phyloP scores from a whole-genome alignment of 2,113 vertebrate species.

The Spilogale gracilis region DNA sequence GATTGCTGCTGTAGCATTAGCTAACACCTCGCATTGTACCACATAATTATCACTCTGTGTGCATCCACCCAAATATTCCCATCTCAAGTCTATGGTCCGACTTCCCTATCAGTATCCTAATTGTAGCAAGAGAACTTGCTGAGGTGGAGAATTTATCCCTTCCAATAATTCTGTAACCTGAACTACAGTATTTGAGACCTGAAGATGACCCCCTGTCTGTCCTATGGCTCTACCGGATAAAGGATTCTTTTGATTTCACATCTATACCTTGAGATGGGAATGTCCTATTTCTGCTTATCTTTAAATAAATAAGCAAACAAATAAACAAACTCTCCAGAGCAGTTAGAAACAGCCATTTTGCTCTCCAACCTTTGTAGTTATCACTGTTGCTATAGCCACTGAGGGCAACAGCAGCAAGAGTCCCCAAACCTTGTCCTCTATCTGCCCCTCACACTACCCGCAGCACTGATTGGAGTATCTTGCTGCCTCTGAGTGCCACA shows the following conservation, averaged over 20 bases:
- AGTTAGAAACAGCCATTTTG: background rate
- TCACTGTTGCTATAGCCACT: background rate
- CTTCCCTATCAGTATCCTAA: background rate
- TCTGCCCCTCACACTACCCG: background rate
- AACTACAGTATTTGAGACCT: background rate
- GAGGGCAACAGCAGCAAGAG: background rate
- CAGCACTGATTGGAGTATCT: background rate
- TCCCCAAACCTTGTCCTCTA: background rate
- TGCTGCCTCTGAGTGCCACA: fast-evolving
- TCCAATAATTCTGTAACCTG: background rate
- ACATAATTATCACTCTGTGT: background rate
- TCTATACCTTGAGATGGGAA: slow-evolving; percentile 44
- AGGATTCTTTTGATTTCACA: background rate
- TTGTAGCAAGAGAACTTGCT: background rate
- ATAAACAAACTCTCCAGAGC: background rate
- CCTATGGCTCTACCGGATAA: background rate
- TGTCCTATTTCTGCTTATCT: background rate
- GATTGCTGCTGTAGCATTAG: background rate
- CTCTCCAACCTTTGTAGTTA: background rate
- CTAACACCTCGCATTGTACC: background rate
- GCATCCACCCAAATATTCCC: background rate
- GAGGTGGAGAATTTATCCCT: background rate
- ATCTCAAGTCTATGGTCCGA: background rate
- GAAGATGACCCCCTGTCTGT: background rate
- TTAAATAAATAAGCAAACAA: background rate